A percentile compares a stretch with the other conserved stretches of the same genome.
Evolutionary conservation across 2,113 vertebrate genomes (phyloP).

Genomic region (Emberiza fucata): DNA sequence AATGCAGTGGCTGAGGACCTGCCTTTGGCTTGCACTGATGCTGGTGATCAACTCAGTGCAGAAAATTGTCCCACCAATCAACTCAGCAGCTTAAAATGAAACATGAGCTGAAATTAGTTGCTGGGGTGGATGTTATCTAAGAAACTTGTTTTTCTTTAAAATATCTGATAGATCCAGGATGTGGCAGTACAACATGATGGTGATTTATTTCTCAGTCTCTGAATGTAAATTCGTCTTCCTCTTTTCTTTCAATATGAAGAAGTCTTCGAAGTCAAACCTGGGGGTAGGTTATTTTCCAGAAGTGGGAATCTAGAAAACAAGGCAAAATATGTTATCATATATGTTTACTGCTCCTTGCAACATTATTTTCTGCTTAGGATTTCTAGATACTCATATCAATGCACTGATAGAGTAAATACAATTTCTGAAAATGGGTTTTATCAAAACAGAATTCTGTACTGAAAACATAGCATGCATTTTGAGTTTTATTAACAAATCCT

Average conservation of each 20-base stretch:
- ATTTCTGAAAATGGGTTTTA: slow-evolving; percentile 3
- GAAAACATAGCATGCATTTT: neutral
- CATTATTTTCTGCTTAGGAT: neutral
- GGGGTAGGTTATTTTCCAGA: neutral
- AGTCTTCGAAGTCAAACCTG: fast-evolving
- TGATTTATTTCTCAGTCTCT: neutral
- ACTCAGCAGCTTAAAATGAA: neutral
- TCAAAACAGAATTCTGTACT: neutral
- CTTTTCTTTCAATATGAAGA: neutral
- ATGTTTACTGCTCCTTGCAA: neutral
- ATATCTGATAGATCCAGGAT: neutral
- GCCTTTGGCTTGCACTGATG: neutral
- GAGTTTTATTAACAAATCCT: neutral
- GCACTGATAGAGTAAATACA: neutral
- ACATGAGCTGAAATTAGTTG: neutral
- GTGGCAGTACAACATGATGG: neutral
- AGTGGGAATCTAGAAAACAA: slow-evolving; percentile 23
- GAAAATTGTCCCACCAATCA: neutral
- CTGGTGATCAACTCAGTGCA: neutral
- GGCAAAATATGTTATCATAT: neutral
- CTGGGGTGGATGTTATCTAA: neutral
- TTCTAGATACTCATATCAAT: neutral
- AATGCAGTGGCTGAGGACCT: neutral
- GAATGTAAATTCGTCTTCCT: neutral
- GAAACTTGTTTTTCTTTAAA: slow-evolving; percentile 40